Evolutionary conservation across 2,113 vertebrate species (phyloP).

Genomic region (Oncorhynchus keta): DNA sequence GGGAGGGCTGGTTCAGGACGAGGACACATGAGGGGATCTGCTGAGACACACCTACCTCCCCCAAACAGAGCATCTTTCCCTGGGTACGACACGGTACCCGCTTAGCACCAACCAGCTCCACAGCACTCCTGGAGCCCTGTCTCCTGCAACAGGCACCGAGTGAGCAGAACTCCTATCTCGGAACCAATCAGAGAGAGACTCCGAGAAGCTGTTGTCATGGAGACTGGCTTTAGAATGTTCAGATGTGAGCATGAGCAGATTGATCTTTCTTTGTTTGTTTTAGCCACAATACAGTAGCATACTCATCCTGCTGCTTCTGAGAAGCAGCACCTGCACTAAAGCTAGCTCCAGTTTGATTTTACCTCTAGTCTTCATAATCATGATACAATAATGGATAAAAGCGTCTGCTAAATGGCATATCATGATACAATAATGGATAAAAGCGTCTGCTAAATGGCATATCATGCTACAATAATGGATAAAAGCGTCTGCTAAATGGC

Average conservation of each 20-base stretch:
- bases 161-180: not conserved
- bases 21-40: slow-evolving; percentile 4
- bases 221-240: slow-evolving; percentile 5
- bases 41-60: not conserved
- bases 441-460: too few species aligned
- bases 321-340: not conserved
- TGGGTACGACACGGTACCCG: not conserved
- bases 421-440: too few species aligned
- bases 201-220: not conserved
- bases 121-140: not conserved
- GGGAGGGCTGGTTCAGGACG: slow-evolving; percentile 43
- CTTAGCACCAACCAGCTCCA: not conserved
- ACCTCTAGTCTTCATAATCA: not conserved
- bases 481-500: too few species aligned
- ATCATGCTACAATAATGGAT: too few species aligned
- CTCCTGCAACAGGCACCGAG: not conserved
- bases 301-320: not conserved
- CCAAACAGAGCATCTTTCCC: not conserved
- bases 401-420: too few species aligned
- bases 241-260: slow-evolving; percentile 1
- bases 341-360: not conserved
- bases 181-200: not conserved
- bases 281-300: too few species aligned
- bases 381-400: too few species aligned
- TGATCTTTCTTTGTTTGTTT: not conserved